Conservation (phyloP, 2,888 invertebrate genomes). For the Nomada hirtipes region DNA sequence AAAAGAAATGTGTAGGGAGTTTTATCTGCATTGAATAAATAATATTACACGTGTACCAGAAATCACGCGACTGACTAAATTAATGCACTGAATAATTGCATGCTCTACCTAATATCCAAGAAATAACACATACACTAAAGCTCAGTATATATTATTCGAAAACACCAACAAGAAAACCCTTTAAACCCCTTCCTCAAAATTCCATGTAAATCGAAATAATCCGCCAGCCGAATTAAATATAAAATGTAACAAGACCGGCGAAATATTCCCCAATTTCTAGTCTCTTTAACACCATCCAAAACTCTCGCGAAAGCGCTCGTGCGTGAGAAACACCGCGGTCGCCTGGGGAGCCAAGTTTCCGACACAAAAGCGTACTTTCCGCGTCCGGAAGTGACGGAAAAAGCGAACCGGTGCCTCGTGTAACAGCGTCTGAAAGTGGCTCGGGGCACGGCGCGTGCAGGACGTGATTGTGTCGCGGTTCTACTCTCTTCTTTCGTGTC, state of each 20-base stretch:
- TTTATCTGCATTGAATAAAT: no score
- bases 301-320: neutral
- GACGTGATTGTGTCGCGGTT: slow-evolving; percentile 82
- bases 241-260: neutral
- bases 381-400: slow-evolving; percentile 48
- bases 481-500: slow-evolving; percentile 43
- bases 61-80: no score
- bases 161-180: no score
- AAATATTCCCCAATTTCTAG: neutral
- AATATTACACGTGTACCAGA: no score
- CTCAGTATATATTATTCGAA: no score
- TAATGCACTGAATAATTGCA: no score
- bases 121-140: no score
- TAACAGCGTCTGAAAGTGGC: slow-evolving; percentile 80
- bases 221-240: neutral
- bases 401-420: slow-evolving; percentile 73
- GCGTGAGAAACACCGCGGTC: neutral
- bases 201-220: neutral
- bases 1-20: no score
- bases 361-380: slow-evolving; percentile 40
- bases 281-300: neutral
- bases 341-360: slow-evolving; percentile 14
- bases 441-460: slow-evolving; percentile 84
- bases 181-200: neutral
- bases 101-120: no score